Evolutionary conservation across 1,140 invertebrate genomes (phyloP).

Genomic region (Periplaneta americana): DNA sequence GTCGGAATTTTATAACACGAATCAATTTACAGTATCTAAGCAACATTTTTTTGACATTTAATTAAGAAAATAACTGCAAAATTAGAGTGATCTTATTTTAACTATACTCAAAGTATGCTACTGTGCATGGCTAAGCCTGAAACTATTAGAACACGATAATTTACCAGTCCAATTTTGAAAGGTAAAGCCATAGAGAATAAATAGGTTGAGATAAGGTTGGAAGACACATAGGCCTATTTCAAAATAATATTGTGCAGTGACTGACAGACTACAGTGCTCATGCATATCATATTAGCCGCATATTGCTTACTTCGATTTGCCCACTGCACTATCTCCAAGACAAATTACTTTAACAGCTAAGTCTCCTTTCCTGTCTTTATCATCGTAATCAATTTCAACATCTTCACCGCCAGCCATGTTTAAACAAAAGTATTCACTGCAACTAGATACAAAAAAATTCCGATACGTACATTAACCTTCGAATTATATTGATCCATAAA

Average conservation of each 20-base stretch:
- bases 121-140: too few species aligned
- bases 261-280: too few species aligned
- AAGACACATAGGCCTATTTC: background rate
- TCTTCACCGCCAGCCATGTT: conserved; percentile 19
- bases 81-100: too few species aligned
- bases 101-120: too few species aligned
- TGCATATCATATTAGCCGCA: too few species aligned
- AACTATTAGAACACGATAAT: too few species aligned
- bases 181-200: background rate
- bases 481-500: background rate
- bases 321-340: conserved; percentile 52
- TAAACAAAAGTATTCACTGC: conserved; percentile 1
- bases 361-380: conserved; percentile 35
- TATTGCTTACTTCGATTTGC: conserved; percentile 50
- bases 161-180: too few species aligned
- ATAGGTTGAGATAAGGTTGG: too few species aligned
- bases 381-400: conserved; percentile 36
- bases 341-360: conserved; percentile 49
- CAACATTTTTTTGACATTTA: too few species aligned
- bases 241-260: background rate
- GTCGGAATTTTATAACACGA: too few species aligned
- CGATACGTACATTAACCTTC: background rate
- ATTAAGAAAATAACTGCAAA: too few species aligned
- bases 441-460: background rate
- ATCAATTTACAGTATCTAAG: too few species aligned